These are phyloP conservation scores for Peromyscus nudipes DNA, from an alignment of 2,797 vertebrate genomes.

Conservation along the genomic window DNA sequence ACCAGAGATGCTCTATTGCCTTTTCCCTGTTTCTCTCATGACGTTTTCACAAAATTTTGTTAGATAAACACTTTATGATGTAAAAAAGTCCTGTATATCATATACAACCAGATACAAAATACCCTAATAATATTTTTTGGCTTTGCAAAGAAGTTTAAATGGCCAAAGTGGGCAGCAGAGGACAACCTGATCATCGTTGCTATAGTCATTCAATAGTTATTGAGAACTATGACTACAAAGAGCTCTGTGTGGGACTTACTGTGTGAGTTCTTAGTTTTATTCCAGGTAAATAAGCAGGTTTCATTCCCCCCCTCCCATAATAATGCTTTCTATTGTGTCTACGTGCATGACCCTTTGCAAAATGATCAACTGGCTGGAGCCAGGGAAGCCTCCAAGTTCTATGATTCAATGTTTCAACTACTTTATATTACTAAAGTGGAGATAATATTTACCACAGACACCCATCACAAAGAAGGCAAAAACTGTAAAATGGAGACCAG, in stretches of 20 bases:
- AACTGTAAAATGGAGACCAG: not conserved
- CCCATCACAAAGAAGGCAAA: slow-evolving; percentile 38
- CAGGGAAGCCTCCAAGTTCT: not conserved
- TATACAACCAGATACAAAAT: not conserved
- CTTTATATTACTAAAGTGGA: slow-evolving; percentile 28
- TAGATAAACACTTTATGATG: slow-evolving; percentile 29
- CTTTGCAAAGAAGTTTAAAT: slow-evolving; percentile 48
- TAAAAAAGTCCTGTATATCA: not conserved
- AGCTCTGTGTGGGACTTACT: not conserved
- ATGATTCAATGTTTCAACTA: slow-evolving; percentile 1
- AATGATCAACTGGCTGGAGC: not conserved
- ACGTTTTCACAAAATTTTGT: not conserved
- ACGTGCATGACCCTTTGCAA: not conserved
- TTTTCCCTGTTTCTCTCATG: not conserved
- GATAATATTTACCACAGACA: not conserved
- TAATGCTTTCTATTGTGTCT: slow-evolving; percentile 27
- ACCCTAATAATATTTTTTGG: not conserved
- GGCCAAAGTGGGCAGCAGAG: not conserved
- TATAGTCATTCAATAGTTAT: not conserved
- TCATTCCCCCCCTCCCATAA: slow-evolving; percentile 10
- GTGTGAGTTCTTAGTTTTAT: slow-evolving; percentile 25
- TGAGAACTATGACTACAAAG: not conserved
- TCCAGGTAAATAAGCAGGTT: not conserved
- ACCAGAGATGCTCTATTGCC: slow-evolving; percentile 18
- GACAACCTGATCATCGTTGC: not conserved